Conservation (phyloP, 2,797 vertebrate genomes). For the Pseudopleuronectes americanus region DNA sequence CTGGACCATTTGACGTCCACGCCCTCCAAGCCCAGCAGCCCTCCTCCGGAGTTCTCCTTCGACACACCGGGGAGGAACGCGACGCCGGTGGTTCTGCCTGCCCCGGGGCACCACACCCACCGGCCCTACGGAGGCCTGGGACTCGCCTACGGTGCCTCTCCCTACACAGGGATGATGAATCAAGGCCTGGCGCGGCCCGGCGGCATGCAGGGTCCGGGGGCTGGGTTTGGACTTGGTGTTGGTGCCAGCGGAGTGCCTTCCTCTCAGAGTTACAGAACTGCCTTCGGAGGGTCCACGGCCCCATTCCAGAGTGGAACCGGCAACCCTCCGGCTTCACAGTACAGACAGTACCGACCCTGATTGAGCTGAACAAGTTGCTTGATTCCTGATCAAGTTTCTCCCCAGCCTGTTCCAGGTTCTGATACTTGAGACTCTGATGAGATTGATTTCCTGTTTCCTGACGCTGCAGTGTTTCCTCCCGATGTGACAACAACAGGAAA, state of each 20-base stretch:
- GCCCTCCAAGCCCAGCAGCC: slow-evolving; percentile 90
- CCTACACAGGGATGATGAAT: slow-evolving; percentile 81
- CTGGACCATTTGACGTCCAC: slow-evolving; percentile 90
- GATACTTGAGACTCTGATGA: no score
- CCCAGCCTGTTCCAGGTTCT: no score
- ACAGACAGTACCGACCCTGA: slow-evolving; percentile 86
- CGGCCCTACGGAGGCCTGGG: slow-evolving; percentile 86
- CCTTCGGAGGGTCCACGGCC: slow-evolving; percentile 71
- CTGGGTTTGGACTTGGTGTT: slow-evolving; percentile 45
- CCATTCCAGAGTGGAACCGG: slow-evolving; percentile 84
- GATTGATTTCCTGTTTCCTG: no score
- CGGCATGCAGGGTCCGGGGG: slow-evolving; percentile 40
- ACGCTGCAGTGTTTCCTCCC: no score
- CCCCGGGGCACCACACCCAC: slow-evolving; percentile 79
- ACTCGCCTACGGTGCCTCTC: slow-evolving; percentile 82
- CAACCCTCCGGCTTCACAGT: slow-evolving; percentile 69
- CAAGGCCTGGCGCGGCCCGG: slow-evolving; percentile 82
- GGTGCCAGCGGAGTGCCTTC: slow-evolving; percentile 43
- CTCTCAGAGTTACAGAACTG: slow-evolving; percentile 89
- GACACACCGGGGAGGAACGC: slow-evolving; percentile 91
- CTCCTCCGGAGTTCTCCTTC: slow-evolving; percentile 95
- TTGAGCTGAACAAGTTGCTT: not conserved
- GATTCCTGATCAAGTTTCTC: no score
- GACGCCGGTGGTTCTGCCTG: slow-evolving; percentile 86
- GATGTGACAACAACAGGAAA: no score